Evolutionary conservation across 2,888 invertebrate genomes (phyloP).

Genomic region (Ctena decussata): DNA sequence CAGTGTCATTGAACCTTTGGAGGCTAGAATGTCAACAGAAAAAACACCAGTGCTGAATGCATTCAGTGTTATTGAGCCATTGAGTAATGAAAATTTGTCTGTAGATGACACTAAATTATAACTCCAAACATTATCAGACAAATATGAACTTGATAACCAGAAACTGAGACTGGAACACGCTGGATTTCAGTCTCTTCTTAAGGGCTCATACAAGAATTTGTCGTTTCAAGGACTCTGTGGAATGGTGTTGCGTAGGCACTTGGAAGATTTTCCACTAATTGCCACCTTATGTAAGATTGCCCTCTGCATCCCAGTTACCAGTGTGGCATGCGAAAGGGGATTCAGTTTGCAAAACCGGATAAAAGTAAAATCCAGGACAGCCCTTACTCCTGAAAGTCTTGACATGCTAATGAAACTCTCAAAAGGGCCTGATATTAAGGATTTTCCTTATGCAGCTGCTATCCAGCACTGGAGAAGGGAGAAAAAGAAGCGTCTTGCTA

Average conservation of each 20-base stretch:
- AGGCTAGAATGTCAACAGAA: neutral
- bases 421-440: neutral
- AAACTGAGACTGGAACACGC: constrained; percentile 2
- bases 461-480: constrained; percentile 17
- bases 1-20: neutral
- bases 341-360: constrained; percentile 29
- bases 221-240: neutral
- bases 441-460: constrained; percentile 8
- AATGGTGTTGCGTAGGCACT: neutral
- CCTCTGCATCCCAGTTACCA: constrained; percentile 24
- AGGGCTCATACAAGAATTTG: constrained; percentile 12
- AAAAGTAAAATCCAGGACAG: constrained; percentile 18
- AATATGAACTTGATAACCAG: neutral
- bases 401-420: constrained; percentile 11
- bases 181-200: neutral
- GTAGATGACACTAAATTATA: neutral
- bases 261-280: constrained; percentile 16
- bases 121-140: neutral
- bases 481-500: constrained; percentile 20
- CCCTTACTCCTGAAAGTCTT: constrained; percentile 16
- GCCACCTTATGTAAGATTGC: neutral
- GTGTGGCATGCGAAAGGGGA: constrained; percentile 30
- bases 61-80: constrained; percentile 19
- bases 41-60: neutral
- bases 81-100: neutral